Percentiles rank a stretch among this genome's conserved stretches.
These are phyloP conservation scores for Crocodylus rhombifer DNA, from an alignment of 2,797 vertebrate genomes.

Conservation along the genomic window DNA sequence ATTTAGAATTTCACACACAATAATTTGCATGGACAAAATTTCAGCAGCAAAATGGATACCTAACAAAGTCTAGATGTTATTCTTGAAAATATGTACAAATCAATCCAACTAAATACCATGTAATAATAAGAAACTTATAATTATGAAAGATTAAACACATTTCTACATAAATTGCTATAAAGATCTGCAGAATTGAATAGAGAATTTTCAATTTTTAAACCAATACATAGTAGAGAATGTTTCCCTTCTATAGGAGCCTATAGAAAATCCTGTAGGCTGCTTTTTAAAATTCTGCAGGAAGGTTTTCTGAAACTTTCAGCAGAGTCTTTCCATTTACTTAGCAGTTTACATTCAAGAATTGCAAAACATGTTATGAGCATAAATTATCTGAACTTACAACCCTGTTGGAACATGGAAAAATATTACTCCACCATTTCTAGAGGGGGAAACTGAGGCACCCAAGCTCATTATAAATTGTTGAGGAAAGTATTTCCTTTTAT, in stretches of 20 bases:
- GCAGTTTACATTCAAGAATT: neutral
- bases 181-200: neutral
- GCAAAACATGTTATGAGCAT: neutral
- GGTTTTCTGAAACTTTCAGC: neutral
- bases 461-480: neutral
- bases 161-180: neutral
- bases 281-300: neutral
- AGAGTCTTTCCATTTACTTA: neutral
- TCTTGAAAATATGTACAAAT: neutral
- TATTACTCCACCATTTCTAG: neutral
- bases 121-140: neutral
- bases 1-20: neutral
- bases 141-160: neutral
- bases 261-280: neutral
- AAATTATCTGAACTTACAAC: neutral
- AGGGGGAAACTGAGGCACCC: neutral
- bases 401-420: neutral
- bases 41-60: neutral
- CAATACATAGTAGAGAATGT: neutral
- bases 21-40: neutral
- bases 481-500: slow-evolving; percentile 3
- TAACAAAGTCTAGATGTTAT: neutral
- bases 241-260: neutral
- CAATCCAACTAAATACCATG: neutral
- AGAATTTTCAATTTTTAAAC: neutral